These are phyloP conservation scores for Myotis yumanensis DNA, from an alignment of 2,113 vertebrate species.

Conservation along the genomic window DNA sequence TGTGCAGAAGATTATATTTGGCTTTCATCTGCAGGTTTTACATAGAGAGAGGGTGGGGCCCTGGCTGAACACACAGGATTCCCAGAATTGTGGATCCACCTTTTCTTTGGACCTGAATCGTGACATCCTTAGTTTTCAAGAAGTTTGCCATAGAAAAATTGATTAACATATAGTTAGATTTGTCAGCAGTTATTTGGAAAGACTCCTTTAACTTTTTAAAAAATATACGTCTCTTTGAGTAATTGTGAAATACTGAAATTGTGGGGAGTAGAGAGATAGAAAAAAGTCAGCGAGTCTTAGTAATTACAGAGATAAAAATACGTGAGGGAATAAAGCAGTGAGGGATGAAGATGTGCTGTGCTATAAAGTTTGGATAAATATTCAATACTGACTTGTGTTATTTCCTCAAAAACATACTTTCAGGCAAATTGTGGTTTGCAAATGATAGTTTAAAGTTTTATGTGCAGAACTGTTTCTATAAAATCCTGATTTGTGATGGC, in stretches of 20 bases:
- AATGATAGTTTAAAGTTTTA: neutral
- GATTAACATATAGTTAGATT: neutral
- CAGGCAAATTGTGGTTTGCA: neutral
- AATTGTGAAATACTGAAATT: constrained; percentile 9
- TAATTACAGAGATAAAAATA: constrained; percentile 38
- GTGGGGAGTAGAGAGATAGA: neutral
- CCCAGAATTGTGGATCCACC: neutral
- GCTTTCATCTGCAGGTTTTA: too few species aligned
- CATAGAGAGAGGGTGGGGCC: neutral
- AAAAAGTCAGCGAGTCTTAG: neutral
- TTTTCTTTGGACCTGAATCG: neutral
- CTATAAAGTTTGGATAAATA: constrained; percentile 26
- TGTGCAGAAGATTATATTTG: accelerated
- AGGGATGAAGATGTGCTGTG: neutral
- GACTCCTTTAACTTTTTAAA: neutral
- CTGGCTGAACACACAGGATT: neutral
- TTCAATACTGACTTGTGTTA: neutral
- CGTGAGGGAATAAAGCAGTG: neutral
- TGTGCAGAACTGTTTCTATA: constrained; percentile 28
- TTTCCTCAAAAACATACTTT: constrained; percentile 34
- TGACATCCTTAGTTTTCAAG: neutral
- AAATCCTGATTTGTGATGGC: neutral
- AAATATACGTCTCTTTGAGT: neutral
- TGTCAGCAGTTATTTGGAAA: constrained; percentile 21
- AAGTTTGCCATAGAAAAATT: neutral